Evolutionary conservation across 2,888 invertebrate genomes (phyloP).

Genomic region (Mythimna impura): DNA sequence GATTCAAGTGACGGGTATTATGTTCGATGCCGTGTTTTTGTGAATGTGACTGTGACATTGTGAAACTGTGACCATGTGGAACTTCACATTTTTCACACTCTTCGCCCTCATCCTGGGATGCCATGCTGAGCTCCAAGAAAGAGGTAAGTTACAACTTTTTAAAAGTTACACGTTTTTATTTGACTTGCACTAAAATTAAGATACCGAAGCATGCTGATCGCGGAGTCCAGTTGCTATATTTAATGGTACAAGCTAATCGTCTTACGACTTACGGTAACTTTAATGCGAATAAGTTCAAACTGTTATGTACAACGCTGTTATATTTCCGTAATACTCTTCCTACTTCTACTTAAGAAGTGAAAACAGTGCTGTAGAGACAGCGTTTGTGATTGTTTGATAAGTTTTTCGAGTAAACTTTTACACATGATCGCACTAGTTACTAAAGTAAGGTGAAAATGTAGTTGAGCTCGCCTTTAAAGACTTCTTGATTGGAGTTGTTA

Average conservation of each 20-base stretch:
- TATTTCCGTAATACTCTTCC: constrained; percentile 59
- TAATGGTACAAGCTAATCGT: constrained; percentile 41
- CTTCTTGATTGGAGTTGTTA: constrained; percentile 27
- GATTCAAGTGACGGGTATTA: constrained; percentile 73
- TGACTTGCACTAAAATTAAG: constrained; percentile 56
- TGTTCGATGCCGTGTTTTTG: constrained; percentile 73
- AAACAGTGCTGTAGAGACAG: constrained; percentile 48
- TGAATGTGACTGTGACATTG: constrained; percentile 77
- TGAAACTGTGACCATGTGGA: constrained; percentile 75
- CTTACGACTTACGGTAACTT: constrained; percentile 63
- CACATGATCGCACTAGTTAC: constrained; percentile 2
- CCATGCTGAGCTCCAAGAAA: constrained; percentile 82
- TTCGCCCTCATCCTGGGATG: constrained; percentile 66
- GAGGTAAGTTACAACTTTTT: constrained; percentile 76
- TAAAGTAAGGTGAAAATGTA: constrained; percentile 22
- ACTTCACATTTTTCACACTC: constrained; percentile 70
- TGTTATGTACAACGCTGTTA: constrained; percentile 54
- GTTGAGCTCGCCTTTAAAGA: constrained; percentile 7
- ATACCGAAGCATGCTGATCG: constrained; percentile 37
- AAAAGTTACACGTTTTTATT: constrained; percentile 59
- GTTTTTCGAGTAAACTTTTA: constrained; percentile 44
- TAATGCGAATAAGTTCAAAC: constrained; percentile 58
- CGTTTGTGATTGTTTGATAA: constrained; percentile 52
- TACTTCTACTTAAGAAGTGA: constrained; percentile 48
- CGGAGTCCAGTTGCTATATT: constrained; percentile 29